Evolutionary conservation across 2,113 vertebrate species (phyloP).

Genomic region (Chaetops frenatus): DNA sequence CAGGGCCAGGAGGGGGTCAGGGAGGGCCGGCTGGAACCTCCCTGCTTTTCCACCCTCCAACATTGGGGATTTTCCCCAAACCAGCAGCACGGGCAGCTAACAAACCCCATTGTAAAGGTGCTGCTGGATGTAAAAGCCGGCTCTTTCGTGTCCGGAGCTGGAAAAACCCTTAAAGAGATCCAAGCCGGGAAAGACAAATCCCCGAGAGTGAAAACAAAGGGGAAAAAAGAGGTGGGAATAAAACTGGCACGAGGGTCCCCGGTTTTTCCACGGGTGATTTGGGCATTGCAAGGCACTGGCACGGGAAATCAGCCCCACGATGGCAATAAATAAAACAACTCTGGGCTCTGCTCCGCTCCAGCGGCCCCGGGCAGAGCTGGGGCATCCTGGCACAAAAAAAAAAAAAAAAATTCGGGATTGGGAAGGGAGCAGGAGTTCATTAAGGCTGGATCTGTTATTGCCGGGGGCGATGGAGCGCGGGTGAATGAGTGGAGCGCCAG

Average conservation of each 20-base stretch:
- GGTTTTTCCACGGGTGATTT: neutral
- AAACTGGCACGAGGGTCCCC: neutral
- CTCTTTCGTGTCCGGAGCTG: neutral
- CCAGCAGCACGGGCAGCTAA: neutral
- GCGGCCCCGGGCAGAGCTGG: neutral
- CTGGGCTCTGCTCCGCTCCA: neutral
- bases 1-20: neutral
- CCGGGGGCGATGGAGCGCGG: slow-evolving; percentile 69
- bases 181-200: neutral
- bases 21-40: neutral
- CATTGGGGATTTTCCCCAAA: neutral
- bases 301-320: slow-evolving; percentile 12
- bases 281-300: slow-evolving; percentile 15
- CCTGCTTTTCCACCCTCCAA: neutral
- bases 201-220: neutral
- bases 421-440: slow-evolving; percentile 65
- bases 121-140: neutral
- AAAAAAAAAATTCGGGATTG: too few relatives aligned
- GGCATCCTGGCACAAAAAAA: slow-evolving; percentile 52
- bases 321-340: neutral
- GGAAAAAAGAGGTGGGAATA: neutral
- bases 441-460: slow-evolving; percentile 75
- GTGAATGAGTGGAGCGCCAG: slow-evolving; percentile 68
- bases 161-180: neutral
- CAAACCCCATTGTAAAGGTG: neutral